phyloP scores from a whole-genome alignment of 2,797 vertebrate genomes.

The Paramormyrops hopkinsi region DNA sequence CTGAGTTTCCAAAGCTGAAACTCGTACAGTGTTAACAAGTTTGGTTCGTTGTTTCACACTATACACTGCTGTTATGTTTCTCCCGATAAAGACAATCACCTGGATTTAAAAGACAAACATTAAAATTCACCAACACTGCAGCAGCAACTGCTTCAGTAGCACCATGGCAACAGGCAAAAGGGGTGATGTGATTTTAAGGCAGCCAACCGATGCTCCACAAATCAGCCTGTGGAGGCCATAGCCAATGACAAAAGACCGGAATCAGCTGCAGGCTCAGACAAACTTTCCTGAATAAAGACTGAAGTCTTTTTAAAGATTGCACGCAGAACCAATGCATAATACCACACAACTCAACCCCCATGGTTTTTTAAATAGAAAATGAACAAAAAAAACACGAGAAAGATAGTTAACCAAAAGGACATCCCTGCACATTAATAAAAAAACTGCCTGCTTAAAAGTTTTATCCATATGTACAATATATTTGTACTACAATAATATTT shows the following conservation, averaged over 20 bases:
- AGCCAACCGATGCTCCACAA: constrained; percentile 22
- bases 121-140: constrained; percentile 30
- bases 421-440: neutral
- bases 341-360: neutral
- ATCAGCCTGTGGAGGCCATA: constrained; percentile 23
- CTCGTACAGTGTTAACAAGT: neutral
- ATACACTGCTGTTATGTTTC: neutral
- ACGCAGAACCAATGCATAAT: neutral
- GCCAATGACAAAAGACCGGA: constrained; percentile 1
- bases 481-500: neutral
- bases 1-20: neutral
- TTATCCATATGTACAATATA: neutral
- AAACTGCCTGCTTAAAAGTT: neutral
- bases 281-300: neutral
- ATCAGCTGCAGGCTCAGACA: neutral
- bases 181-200: constrained; percentile 34
- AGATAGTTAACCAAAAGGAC: neutral
- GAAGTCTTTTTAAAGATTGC: neutral
- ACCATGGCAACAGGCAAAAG: constrained; percentile 37
- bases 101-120: constrained; percentile 26
- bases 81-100: constrained; percentile 14
- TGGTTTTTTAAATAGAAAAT: neutral
- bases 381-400: neutral
- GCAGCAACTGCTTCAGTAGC: constrained; percentile 24
- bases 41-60: neutral